phyloP scores from a whole-genome alignment of 2,113 vertebrate genomes.

The Benitochromis conjunctus region DNA sequence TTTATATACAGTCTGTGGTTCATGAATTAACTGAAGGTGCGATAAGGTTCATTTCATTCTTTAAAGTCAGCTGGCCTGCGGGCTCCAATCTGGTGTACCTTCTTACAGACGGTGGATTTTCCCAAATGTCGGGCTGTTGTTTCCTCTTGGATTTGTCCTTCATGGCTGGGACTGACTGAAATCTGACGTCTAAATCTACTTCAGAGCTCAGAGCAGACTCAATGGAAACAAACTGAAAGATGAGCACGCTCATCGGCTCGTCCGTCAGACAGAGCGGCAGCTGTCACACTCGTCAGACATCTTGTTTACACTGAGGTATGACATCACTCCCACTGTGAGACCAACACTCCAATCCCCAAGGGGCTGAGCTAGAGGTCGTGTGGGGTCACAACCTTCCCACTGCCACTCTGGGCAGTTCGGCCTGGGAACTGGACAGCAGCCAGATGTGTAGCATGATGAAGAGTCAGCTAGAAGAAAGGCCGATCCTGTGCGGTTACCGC shows the following conservation, averaged over 20 bases:
- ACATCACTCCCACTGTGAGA: constrained; percentile 68
- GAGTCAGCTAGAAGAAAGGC: not conserved
- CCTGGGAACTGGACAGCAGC: constrained; percentile 72
- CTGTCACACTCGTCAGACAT: constrained; percentile 43
- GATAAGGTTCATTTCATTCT: not conserved
- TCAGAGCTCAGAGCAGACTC: not conserved
- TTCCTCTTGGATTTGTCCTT: not conserved
- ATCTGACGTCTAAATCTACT: not conserved
- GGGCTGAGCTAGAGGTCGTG: constrained; percentile 41
- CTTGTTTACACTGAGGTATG: constrained; percentile 45
- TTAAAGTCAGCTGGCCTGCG: not conserved
- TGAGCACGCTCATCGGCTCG: not conserved
- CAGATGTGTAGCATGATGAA: constrained; percentile 20
- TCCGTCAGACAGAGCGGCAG: constrained; percentile 13
- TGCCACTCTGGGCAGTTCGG: constrained; percentile 44
- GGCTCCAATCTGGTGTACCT: not conserved
- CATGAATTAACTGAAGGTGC: not conserved
- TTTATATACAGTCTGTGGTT: not conserved
- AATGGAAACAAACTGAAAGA: not conserved
- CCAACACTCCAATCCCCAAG: constrained; percentile 46
- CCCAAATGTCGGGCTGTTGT: not conserved
- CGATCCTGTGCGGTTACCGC: not conserved
- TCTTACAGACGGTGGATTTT: not conserved
- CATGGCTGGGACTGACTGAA: not conserved
- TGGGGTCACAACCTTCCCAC: constrained; percentile 71